These are phyloP conservation scores for Stenotaenia linearis DNA, from an alignment of 2,888 invertebrate species.

Conservation along the genomic window DNA sequence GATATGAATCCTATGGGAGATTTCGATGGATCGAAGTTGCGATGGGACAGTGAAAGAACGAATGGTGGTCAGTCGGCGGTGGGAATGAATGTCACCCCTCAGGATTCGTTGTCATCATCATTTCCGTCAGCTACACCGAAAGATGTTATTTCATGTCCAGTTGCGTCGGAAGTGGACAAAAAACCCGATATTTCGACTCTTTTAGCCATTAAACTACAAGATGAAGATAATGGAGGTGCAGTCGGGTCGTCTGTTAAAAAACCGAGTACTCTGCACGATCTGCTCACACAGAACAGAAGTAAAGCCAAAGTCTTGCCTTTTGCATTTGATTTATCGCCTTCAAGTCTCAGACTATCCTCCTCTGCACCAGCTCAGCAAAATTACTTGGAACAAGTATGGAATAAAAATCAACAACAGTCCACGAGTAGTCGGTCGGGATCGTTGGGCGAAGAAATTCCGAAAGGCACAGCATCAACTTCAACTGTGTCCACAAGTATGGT, in stretches of 20 bases:
- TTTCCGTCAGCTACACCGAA: not conserved
- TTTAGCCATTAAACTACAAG: not conserved
- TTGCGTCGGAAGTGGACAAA: not conserved
- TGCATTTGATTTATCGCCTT: not conserved
- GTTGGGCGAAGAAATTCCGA: not conserved
- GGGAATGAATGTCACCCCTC: not conserved
- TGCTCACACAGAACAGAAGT: conserved; percentile 27
- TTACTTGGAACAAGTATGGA: conserved; percentile 27
- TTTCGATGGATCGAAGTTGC: not conserved
- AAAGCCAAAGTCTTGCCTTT: conserved; percentile 22
- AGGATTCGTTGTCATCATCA: not conserved
- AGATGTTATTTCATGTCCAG: not conserved
- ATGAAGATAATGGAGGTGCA: not conserved
- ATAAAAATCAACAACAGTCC: not conserved
- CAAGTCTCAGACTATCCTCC: conserved; percentile 12
- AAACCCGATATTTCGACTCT: not conserved
- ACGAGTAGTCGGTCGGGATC: not conserved
- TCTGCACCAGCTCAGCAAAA: conserved; percentile 27
- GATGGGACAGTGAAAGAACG: conserved; percentile 17
- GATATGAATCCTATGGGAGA: conserved; percentile 28
- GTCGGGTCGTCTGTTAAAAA: not conserved
- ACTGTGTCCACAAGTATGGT: not conserved
- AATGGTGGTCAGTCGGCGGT: not conserved
- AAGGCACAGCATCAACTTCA: not conserved
- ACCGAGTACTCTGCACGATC: conserved; percentile 29